Percentiles rank a stretch among this genome's conserved stretches.
These are phyloP conservation scores for Leptopilina syphax DNA, from an alignment of 2,888 invertebrate species.

Conservation along the genomic window DNA sequence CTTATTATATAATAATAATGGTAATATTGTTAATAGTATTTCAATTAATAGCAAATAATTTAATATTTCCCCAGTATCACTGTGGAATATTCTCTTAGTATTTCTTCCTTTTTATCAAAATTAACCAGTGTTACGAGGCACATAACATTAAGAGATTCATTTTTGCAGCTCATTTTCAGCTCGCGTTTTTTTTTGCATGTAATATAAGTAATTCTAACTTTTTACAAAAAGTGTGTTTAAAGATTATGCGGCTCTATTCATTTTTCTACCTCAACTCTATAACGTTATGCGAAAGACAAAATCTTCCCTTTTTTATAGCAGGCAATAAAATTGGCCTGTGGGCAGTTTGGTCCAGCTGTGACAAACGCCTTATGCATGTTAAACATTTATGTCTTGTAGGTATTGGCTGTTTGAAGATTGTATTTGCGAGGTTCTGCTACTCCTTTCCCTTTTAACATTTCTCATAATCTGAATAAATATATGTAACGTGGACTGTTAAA, in stretches of 20 bases:
- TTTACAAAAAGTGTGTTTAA: constrained; percentile 42
- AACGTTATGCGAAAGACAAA: constrained; percentile 35
- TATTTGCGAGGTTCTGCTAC: constrained; percentile 2
- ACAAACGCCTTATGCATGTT: constrained; percentile 76
- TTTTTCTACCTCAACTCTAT: constrained; percentile 63
- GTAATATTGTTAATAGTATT: too few species aligned
- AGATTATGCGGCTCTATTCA: constrained; percentile 60
- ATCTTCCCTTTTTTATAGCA: constrained; percentile 63
- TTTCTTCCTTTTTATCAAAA: too few species aligned
- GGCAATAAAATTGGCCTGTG: constrained; percentile 76
- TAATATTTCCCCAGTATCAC: too few species aligned
- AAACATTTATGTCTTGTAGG: constrained; percentile 75
- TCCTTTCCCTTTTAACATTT: constrained; percentile 7
- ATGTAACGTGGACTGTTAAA: too few species aligned
- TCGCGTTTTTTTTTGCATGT: too few species aligned
- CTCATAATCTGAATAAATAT: too few species aligned
- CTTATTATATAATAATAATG: too few species aligned
- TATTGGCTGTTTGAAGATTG: constrained; percentile 65
- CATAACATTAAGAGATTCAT: too few species aligned
- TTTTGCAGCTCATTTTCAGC: too few species aligned
- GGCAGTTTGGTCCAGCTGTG: constrained; percentile 76
- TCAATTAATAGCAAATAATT: too few species aligned
- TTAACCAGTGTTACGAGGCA: too few species aligned
- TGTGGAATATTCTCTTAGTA: too few species aligned
- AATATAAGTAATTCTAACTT: not conserved